Evolutionary conservation across 2,113 vertebrate species (phyloP).

Genomic region (Gnathonemus echidnorhynchus): DNA sequence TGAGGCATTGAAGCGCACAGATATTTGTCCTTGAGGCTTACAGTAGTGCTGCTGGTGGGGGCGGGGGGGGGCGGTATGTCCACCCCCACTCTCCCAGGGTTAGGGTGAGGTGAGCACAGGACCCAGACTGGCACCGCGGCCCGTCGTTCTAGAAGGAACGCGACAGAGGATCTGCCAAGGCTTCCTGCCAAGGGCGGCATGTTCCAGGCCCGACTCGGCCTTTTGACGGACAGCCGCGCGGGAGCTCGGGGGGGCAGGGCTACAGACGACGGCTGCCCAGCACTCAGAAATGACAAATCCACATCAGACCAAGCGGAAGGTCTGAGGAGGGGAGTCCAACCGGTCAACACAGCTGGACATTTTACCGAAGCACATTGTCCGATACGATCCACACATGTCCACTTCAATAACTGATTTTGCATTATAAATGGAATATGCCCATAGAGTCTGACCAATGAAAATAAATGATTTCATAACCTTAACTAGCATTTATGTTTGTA

Average conservation of each 20-base stretch:
- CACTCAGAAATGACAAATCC: neutral
- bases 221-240: neutral
- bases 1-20: neutral
- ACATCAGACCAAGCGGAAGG: neutral
- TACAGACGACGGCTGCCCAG: neutral
- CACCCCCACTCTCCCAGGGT: neutral
- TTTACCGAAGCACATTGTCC: neutral
- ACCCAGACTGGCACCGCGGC: neutral
- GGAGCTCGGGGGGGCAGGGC: neutral
- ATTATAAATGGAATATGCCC: neutral
- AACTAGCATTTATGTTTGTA: neutral
- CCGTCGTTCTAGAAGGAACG: neutral
- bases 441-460: neutral
- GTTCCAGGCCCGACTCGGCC: neutral
- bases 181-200: neutral
- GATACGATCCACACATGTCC: neutral
- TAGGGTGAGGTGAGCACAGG: neutral
- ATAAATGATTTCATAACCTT: neutral
- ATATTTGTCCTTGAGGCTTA: neutral
- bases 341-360: neutral
- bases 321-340: neutral
- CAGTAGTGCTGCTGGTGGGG: neutral
- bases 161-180: neutral
- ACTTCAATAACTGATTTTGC: neutral
- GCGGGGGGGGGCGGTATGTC: neutral